phyloP scores from a whole-genome alignment of 2,888 invertebrate species.

The Bimastos eiseni region DNA sequence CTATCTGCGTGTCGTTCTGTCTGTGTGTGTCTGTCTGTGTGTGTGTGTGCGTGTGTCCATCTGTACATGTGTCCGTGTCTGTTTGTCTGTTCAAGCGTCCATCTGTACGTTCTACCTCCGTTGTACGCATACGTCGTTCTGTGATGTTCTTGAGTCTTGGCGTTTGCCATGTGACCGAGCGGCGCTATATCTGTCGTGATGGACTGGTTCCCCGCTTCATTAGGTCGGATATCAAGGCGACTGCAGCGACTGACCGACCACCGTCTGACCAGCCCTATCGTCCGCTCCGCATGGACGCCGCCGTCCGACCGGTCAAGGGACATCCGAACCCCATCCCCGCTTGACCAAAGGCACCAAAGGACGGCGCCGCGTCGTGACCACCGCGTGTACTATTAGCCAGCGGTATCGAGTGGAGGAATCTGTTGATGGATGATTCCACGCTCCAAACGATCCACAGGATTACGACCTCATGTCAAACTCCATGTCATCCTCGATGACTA shows the following conservation, averaged over 20 bases:
- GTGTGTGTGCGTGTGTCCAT: background rate
- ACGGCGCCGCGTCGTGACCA: background rate
- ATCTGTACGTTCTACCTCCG: background rate
- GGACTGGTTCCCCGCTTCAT: background rate
- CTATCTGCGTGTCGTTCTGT: background rate
- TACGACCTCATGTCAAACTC: background rate
- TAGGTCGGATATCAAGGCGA: background rate
- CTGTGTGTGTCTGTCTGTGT: background rate
- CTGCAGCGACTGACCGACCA: background rate
- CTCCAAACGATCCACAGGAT: background rate
- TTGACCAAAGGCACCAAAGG: background rate
- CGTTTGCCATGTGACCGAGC: background rate
- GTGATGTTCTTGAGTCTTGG: background rate
- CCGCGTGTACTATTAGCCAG: background rate
- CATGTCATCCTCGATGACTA: background rate
- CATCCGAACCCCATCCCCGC: background rate
- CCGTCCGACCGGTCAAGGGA: background rate
- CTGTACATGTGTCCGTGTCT: background rate
- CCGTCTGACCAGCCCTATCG: background rate
- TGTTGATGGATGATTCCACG: background rate
- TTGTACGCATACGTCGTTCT: background rate
- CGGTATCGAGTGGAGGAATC: background rate
- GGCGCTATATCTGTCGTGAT: slow-evolving; percentile 2
- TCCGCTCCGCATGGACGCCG: background rate
- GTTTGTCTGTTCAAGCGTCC: background rate